Evolutionary conservation across 2,113 vertebrate genomes (phyloP).

Genomic region (Alethe diademata): DNA sequence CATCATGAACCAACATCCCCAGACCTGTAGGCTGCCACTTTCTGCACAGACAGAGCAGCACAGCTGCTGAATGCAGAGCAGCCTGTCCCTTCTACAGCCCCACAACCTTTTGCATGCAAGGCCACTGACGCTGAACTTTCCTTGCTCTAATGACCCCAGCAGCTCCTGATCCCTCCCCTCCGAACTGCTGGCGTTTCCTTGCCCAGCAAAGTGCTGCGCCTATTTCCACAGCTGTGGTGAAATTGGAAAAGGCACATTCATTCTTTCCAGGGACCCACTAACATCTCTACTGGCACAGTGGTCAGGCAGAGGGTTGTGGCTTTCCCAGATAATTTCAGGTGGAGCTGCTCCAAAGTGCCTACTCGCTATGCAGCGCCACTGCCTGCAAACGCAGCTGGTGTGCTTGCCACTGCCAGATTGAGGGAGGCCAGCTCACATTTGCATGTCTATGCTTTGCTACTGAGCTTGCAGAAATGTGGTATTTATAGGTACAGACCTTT

Average conservation of each 20-base stretch:
- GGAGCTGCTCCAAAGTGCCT: not conserved
- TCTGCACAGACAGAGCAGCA: not conserved
- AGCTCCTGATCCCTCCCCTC: not conserved
- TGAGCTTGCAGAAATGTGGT: not conserved
- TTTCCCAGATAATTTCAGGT: not conserved
- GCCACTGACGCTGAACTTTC: not conserved
- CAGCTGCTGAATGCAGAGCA: not conserved
- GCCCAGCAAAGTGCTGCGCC: fast-evolving
- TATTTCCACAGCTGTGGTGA: not conserved
- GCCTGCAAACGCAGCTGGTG: not conserved
- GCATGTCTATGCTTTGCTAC: not conserved
- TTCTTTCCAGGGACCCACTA: not conserved
- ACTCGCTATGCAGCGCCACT: fast-evolving
- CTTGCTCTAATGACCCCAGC: not conserved
- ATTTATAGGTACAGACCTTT: not conserved
- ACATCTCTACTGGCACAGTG: not conserved
- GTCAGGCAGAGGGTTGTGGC: not conserved
- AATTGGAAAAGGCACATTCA: not conserved
- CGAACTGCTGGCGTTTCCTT: not conserved
- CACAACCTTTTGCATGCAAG: not conserved
- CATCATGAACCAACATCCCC: not conserved
- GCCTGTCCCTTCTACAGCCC: not conserved
- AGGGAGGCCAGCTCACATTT: not conserved
- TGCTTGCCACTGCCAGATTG: not conserved
- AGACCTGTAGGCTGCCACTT: not conserved